Conservation (phyloP, 2,888 invertebrate genomes). For the Clepsis dumicolana region DNA sequence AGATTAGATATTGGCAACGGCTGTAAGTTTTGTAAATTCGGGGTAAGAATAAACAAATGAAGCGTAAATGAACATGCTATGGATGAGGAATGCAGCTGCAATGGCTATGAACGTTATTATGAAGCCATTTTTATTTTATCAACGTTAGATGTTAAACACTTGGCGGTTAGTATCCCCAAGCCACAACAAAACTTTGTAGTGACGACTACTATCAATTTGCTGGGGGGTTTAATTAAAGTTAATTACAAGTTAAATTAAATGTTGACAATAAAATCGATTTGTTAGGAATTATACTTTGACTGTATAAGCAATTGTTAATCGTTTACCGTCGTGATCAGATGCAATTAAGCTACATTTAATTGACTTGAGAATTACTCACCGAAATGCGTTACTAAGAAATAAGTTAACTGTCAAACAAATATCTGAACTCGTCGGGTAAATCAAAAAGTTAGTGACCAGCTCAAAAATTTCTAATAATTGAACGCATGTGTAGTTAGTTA, state of each 20-base stretch:
- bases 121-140: conserved; percentile 58
- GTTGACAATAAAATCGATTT: conserved; percentile 1
- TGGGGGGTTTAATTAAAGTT: conserved; percentile 35
- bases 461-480: background rate
- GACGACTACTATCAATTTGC: conserved; percentile 66
- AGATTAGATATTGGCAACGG: no score
- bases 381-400: no score
- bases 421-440: background rate
- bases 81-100: conserved; percentile 79
- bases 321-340: background rate
- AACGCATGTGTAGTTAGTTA: no score
- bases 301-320: background rate
- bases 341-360: background rate
- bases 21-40: no score
- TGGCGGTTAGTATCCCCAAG: conserved; percentile 71
- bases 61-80: conserved; percentile 51
- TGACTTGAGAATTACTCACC: no score
- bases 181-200: conserved; percentile 83
- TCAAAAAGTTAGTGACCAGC: background rate
- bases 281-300: background rate
- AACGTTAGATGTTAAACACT: conserved; percentile 63
- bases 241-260: conserved; percentile 10
- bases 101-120: conserved; percentile 70
- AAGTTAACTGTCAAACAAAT: background rate
- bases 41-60: conserved; percentile 6